phyloP scores from a whole-genome alignment of 1,140 invertebrate species.

The Neotoxoptera formosana region DNA sequence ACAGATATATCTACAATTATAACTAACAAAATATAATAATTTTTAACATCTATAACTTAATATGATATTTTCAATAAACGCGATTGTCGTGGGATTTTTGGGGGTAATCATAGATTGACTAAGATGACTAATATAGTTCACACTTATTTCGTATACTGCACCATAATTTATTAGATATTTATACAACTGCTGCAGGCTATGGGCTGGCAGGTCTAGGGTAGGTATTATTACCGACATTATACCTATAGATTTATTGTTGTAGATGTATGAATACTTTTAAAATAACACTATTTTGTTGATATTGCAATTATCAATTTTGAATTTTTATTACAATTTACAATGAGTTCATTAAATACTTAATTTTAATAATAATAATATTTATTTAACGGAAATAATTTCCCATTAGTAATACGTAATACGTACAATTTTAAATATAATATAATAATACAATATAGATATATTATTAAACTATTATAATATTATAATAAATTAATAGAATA shows the following conservation, averaged over 20 bases:
- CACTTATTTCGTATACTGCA: background rate
- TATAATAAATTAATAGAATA: too few species aligned
- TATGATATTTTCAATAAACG: background rate
- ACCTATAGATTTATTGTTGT: too few species aligned
- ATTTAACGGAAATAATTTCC: too few species aligned
- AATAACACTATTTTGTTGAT: background rate
- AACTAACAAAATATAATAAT: background rate
- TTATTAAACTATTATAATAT: too few species aligned
- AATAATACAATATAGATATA: too few species aligned
- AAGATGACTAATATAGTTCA: background rate
- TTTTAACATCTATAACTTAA: background rate
- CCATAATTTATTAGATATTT: too few species aligned
- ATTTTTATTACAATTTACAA: background rate
- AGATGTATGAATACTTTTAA: background rate
- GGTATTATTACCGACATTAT: too few species aligned
- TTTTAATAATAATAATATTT: background rate
- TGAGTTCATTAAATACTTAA: background rate
- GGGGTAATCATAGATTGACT: background rate
- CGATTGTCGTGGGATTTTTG: background rate
- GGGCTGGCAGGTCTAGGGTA: too few species aligned
- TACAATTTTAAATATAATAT: too few species aligned
- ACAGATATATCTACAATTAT: background rate
- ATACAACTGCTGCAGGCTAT: too few species aligned
- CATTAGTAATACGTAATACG: too few species aligned
- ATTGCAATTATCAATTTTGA: background rate